Evolutionary conservation across 2,797 vertebrate genomes (phyloP).

Genomic region (Xenopus petersii): DNA sequence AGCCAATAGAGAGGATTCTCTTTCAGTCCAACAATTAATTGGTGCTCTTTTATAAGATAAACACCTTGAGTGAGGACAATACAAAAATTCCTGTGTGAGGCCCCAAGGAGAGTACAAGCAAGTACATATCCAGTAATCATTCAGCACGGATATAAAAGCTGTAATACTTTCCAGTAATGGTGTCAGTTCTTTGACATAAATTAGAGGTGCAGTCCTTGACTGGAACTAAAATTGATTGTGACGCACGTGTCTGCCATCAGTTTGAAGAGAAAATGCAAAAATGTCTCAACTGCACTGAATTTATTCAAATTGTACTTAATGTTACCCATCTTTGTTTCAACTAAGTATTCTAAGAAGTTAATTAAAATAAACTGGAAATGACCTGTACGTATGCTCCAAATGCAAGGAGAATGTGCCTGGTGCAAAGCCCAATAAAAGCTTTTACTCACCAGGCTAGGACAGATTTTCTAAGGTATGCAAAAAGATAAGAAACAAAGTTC

Average conservation of each 20-base stretch:
- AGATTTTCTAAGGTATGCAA: constrained; percentile 93
- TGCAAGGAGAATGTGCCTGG: constrained; percentile 50
- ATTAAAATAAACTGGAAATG: constrained; percentile 58
- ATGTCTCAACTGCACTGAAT: too few species aligned
- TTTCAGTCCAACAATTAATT: neutral
- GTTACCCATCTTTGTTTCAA: too few species aligned
- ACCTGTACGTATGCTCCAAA: constrained; percentile 58
- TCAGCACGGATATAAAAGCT: too few species aligned
- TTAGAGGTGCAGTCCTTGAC: too few species aligned
- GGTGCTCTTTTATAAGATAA: constrained; percentile 6
- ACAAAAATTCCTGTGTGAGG: constrained; percentile 53
- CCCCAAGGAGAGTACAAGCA: constrained; percentile 60
- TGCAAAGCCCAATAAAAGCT: constrained; percentile 57
- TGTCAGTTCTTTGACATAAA: too few species aligned
- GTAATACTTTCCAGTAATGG: too few species aligned
- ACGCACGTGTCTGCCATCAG: too few species aligned
- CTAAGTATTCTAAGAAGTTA: too few species aligned
- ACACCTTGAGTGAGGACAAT: neutral
- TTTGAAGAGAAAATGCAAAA: too few species aligned
- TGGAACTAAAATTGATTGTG: too few species aligned
- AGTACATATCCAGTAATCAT: constrained; percentile 66
- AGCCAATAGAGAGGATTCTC: neutral
- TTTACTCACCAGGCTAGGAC: constrained; percentile 94
- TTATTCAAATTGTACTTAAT: too few species aligned
- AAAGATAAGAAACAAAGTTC: constrained; percentile 70